A percentile compares a stretch with the other conserved stretches of the same genome.
These are phyloP conservation scores for Lagria hirta DNA, from an alignment of 2,888 invertebrate genomes.

Conservation along the genomic window DNA sequence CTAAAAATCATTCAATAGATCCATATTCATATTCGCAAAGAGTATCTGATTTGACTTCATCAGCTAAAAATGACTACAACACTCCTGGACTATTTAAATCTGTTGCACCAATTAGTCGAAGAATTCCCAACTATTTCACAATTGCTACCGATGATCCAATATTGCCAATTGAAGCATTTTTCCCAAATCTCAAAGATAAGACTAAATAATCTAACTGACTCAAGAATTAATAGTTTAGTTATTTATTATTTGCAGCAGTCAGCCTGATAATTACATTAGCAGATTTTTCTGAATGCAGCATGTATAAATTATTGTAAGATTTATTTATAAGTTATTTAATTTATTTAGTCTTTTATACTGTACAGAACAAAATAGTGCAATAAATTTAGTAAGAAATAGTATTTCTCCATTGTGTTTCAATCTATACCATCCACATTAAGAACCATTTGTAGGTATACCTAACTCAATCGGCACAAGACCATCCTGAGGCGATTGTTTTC, in stretches of 20 bases:
- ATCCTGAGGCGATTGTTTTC: no score
- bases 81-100: conserved; percentile 73
- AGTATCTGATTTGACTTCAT: conserved; percentile 72
- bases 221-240: no score
- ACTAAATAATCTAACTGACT: conserved; percentile 9
- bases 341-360: no score
- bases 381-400: no score
- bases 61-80: conserved; percentile 71
- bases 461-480: no score
- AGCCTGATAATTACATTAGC: no score
- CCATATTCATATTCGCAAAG: conserved; percentile 65
- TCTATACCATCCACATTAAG: no score
- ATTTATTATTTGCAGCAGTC: not conserved
- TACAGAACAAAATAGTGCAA: no score
- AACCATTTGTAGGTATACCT: no score
- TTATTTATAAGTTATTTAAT: no score
- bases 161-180: conserved; percentile 78
- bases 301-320: conserved; percentile 1
- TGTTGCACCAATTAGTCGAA: conserved; percentile 63
- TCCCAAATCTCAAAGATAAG: conserved; percentile 64
- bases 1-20: no score
- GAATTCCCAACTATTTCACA: conserved; percentile 70
- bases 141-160: conserved; percentile 79
- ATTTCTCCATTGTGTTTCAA: no score
- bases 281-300: not conserved